These are phyloP conservation scores for Plutomurus gul DNA, from an alignment of 1,140 invertebrate genomes.

Conservation along the genomic window DNA sequence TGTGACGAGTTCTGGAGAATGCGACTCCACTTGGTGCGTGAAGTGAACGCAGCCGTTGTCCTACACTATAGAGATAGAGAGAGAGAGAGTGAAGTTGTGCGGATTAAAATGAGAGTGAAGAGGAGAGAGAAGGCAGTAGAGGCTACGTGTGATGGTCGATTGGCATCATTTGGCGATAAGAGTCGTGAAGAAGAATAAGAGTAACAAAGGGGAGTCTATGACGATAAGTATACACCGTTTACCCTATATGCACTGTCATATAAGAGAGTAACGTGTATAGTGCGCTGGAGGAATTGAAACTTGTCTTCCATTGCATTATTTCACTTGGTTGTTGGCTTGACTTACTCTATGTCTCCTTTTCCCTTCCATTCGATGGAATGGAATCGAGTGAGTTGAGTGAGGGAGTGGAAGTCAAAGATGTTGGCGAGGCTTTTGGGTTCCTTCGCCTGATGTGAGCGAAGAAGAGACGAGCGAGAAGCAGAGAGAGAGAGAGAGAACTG, in stretches of 20 bases:
- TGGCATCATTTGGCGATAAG: constrained; percentile 24
- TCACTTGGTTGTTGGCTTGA: background rate
- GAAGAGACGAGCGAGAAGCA: background rate
- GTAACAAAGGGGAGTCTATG: background rate
- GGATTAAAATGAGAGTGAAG: background rate
- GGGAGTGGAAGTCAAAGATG: constrained; percentile 7
- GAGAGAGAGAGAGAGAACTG: background rate
- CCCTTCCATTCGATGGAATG: too few species aligned
- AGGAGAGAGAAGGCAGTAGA: background rate
- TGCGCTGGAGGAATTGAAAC: background rate
- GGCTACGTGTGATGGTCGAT: constrained; percentile 26
- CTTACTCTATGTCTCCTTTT: too few species aligned
- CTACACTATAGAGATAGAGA: too few species aligned
- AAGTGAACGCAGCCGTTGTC: too few species aligned
- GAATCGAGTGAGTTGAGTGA: background rate
- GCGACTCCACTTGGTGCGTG: too few species aligned
- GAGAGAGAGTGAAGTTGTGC: background rate
- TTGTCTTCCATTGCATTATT: background rate
- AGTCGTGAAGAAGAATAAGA: background rate
- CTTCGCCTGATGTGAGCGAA: background rate
- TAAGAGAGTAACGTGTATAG: background rate
- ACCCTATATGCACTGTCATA: background rate
- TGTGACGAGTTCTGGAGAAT: too few species aligned
- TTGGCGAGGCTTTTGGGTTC: background rate
- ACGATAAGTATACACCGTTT: background rate